Evolutionary conservation across 2,888 invertebrate genomes (phyloP), one percentile per base, ranked within the genome.

Genomic region (Falcaria lacertinaria): DNA sequence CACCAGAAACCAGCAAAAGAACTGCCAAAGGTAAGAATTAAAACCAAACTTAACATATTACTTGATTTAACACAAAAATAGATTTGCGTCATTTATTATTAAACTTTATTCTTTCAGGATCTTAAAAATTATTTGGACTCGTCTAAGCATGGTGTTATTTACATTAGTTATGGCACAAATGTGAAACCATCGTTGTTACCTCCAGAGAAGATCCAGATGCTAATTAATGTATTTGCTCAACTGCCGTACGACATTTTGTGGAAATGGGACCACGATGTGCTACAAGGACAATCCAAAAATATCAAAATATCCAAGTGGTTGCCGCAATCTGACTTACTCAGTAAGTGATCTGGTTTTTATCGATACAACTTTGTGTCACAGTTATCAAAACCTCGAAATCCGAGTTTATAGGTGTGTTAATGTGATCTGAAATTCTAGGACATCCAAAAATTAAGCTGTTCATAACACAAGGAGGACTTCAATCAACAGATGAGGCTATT

Each of bases 391-490:
- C n/a, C n/a, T n/a, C n/a, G n/a, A n/a, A n/a, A n/a, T n/a, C n/a
- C n/a, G n/a, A n/a, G n/a, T n/a, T n/a, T n/a, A n/a, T n/a, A n/a
- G n/a, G n/a, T n/a, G n/a, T n/a, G n/a, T n/a, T n/a, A n/a, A n/a
- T n/a, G n/a, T n/a, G n/a, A n/a, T n/a, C n/a, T n/a, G n/a, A n/a
- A n/a, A n/a, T 60, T 67, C 3, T 53, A 79, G 78, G 54, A 34
- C 89, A 90, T 63, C 76, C 80, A 8, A 90, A 90, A 38, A 47
- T 90, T 0, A 90, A 89, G 48, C 45, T 86, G 0, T 90, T 90
- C 34, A 72, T 90, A 34, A 87, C 84, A 0, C 90, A 90, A 76
- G 84, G 80, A 39, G 90, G 90, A 1, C 47, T 88, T 1, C 89
- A 89, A 48, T 89, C 89, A 0, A 74, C 84, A 1, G 86, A 88